Conservation (phyloP, 2,797 vertebrate species). For the Paratrypauchen microcephalus region DNA sequence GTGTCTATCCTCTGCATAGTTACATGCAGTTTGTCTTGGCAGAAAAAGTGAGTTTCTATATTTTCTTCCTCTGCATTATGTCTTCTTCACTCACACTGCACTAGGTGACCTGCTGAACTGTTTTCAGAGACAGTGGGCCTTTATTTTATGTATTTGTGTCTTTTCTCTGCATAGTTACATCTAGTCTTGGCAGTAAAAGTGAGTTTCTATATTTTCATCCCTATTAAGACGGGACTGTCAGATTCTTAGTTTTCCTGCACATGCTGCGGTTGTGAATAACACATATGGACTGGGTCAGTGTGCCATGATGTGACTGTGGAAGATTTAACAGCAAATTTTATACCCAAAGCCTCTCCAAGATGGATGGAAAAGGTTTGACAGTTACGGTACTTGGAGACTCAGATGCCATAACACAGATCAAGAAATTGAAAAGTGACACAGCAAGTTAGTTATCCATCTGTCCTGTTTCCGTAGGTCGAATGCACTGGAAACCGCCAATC, state of each 20-base stretch:
- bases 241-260: constrained; percentile 42
- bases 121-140: constrained; percentile 60
- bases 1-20: constrained; percentile 16
- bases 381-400: constrained; percentile 32
- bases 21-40: constrained; percentile 6
- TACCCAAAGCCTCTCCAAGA: constrained; percentile 45
- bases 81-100: constrained; percentile 34
- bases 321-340: constrained; percentile 58
- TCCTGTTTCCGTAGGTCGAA: constrained; percentile 69
- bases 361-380: constrained; percentile 43
- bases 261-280: constrained; percentile 44
- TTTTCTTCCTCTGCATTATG: constrained; percentile 52
- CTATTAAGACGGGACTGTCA: constrained; percentile 47
- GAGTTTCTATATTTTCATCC: constrained; percentile 58
- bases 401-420: constrained; percentile 38
- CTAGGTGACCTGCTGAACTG: constrained; percentile 71
- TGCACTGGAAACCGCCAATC: constrained; percentile 79
- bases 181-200: background rate
- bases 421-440: constrained; percentile 42
- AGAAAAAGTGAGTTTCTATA: constrained; percentile 41
- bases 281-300: constrained; percentile 35
- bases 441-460: constrained; percentile 22
- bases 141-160: constrained; percentile 39
- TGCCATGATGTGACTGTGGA: constrained; percentile 28
- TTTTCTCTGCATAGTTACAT: constrained; percentile 16